Percentiles rank a stretch among this genome's conserved stretches.
phyloP scores from a whole-genome alignment of 2,888 invertebrate genomes.

The Coleophora flavipennella region DNA sequence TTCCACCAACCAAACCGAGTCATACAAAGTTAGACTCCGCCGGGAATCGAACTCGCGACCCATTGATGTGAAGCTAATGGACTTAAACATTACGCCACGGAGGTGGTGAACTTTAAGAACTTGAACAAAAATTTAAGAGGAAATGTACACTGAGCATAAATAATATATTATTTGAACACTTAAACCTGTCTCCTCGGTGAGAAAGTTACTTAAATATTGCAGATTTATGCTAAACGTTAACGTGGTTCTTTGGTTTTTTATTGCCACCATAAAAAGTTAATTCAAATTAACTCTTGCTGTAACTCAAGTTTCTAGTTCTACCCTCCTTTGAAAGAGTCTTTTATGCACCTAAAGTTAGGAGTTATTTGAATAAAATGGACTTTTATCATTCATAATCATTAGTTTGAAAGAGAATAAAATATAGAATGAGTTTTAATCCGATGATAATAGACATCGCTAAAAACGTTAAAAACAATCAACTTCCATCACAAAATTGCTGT shows the following conservation, averaged over 20 bases:
- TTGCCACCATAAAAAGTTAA: conserved; percentile 45
- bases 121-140: conserved; percentile 19
- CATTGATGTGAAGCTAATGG: too few species aligned
- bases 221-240: conserved; percentile 57
- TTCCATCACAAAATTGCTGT: too few species aligned
- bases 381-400: neutral
- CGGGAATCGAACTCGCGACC: too few species aligned
- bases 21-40: too few species aligned
- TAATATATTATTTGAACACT: conserved; percentile 42
- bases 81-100: too few species aligned
- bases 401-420: too few species aligned
- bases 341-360: too few species aligned
- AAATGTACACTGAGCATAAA: conserved; percentile 20
- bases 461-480: too few species aligned
- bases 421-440: too few species aligned
- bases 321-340: conserved; percentile 22
- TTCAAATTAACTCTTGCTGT: conserved; percentile 56
- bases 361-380: too few species aligned
- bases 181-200: conserved; percentile 31
- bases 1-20: too few species aligned
- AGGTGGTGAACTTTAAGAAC: neutral
- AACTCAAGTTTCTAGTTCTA: conserved; percentile 25
- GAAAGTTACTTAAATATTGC: conserved; percentile 50
- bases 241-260: conserved; percentile 27
- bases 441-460: too few species aligned